Evolutionary conservation across 1,140 invertebrate species (phyloP).

Genomic region (Vanessa tameamea): DNA sequence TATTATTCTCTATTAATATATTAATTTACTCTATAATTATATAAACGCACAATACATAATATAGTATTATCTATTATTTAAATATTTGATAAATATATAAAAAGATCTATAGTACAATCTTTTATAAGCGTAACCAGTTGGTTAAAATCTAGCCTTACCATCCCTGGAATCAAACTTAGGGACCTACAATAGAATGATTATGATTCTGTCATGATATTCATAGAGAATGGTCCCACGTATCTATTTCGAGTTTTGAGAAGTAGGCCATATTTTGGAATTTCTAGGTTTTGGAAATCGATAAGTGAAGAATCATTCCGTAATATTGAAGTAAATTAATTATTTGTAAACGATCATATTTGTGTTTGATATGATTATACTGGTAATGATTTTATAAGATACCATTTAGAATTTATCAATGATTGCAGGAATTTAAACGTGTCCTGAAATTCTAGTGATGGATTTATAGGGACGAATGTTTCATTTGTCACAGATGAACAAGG

Average conservation of each 20-base stretch:
- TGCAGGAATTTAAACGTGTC: not conserved
- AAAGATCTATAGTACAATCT: slow-evolving; percentile 74
- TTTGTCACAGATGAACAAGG: slow-evolving; percentile 21
- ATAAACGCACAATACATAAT: slow-evolving; percentile 72
- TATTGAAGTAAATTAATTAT: too few relatives aligned
- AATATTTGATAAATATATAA: slow-evolving; percentile 74
- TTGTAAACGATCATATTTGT: not conserved
- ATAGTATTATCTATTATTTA: slow-evolving; percentile 52
- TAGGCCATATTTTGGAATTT: slow-evolving; percentile 42
- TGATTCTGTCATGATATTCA: slow-evolving; percentile 72
- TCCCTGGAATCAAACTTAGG: slow-evolving; percentile 62
- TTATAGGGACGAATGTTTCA: slow-evolving; percentile 26
- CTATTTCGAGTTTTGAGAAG: slow-evolving; percentile 60
- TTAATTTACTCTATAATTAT: slow-evolving; percentile 45
- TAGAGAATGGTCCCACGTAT: slow-evolving; percentile 73
- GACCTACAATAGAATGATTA: slow-evolving; percentile 70
- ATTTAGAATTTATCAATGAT: not conserved
- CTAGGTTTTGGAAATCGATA: not conserved
- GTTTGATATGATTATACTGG: slow-evolving; percentile 1
- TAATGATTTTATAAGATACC: not conserved
- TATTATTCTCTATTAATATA: slow-evolving; percentile 28
- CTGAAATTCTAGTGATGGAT: slow-evolving; percentile 16
- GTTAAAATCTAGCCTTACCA: slow-evolving; percentile 68
- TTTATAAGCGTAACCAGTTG: slow-evolving; percentile 76
- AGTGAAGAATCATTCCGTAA: not conserved